phyloP scores from a whole-genome alignment of 1,140 invertebrate species.

The Aporrectodea caliginosa region DNA sequence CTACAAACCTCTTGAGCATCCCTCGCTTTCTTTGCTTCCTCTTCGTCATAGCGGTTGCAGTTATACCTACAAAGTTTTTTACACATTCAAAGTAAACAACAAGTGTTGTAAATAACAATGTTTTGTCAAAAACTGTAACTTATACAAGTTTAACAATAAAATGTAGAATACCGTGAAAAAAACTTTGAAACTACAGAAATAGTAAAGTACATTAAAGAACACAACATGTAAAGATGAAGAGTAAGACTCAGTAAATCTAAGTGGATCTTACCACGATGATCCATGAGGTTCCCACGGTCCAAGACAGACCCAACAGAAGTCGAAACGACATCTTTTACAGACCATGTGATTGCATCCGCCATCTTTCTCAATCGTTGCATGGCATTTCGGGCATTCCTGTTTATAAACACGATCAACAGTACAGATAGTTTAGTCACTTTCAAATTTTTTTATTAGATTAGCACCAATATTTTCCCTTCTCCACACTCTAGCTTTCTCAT shows the following conservation, averaged over 20 bases:
- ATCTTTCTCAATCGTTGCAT: constrained; percentile 86
- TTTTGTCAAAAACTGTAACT: not conserved
- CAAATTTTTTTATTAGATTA: too few species aligned
- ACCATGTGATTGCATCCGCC: constrained; percentile 99
- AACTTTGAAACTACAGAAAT: too few species aligned
- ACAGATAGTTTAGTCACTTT: too few species aligned
- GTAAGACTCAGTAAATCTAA: too few species aligned
- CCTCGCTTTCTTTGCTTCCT: constrained; percentile 89
- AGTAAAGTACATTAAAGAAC: not conserved
- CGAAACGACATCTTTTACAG: constrained; percentile 95
- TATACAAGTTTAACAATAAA: too few species aligned
- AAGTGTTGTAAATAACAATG: not conserved
- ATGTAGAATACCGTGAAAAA: too few species aligned
- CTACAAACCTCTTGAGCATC: constrained; percentile 89
- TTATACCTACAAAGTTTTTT: constrained; percentile 76
- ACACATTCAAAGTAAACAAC: not conserved
- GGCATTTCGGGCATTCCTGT: constrained; percentile 93
- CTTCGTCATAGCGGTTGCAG: constrained; percentile 96
- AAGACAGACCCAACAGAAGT: constrained; percentile 99
- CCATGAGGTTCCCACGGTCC: constrained; percentile 98
- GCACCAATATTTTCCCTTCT: too few species aligned
- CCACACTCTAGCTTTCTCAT: too few species aligned
- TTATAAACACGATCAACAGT: too few species aligned
- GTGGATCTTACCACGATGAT: constrained; percentile 83
- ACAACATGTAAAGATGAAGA: too few species aligned